phyloP scores from a whole-genome alignment of 2,888 invertebrate genomes.

The Agelastica alni region DNA sequence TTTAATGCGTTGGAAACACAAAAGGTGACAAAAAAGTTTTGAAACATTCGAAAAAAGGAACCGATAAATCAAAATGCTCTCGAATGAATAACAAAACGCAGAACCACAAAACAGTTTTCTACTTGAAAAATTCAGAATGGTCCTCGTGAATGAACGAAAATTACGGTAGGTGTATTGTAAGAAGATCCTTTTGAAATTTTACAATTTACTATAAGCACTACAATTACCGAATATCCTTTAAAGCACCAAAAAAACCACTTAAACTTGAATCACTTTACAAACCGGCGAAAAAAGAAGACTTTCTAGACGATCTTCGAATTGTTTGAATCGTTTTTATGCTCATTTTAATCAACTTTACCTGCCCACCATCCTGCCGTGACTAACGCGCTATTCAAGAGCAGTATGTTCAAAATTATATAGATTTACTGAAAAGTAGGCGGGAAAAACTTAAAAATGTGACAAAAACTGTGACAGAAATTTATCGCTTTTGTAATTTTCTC shows the following conservation, averaged over 20 bases:
- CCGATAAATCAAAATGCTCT: conserved; percentile 16
- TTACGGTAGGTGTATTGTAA: conserved; percentile 18
- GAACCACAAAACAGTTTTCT: conserved; percentile 17
- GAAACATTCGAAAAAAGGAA: conserved; percentile 4
- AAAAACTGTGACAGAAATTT: no score
- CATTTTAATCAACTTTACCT: no score
- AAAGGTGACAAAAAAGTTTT: not conserved
- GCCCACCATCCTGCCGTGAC: no score
- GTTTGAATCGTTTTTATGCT: no score
- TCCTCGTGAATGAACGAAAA: conserved; percentile 15
- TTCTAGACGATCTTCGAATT: not conserved
- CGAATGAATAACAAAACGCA: conserved; percentile 10
- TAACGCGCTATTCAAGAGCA: no score
- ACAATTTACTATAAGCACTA: conserved; percentile 26
- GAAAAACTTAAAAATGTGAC: no score
- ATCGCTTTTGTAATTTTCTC: no score
- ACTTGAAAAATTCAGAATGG: conserved; percentile 11
- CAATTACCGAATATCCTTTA: conserved; percentile 26
- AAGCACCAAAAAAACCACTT: conserved; percentile 18
- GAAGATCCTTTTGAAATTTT: conserved; percentile 16
- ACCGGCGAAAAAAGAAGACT: conserved; percentile 11
- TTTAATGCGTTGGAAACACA: conserved; percentile 15
- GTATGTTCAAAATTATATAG: no score
- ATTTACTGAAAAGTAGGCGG: no score
- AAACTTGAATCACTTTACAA: conserved; percentile 23